phyloP scores from a whole-genome alignment of 1,140 invertebrate genomes.

The Rhynchophorus ferrugineus region DNA sequence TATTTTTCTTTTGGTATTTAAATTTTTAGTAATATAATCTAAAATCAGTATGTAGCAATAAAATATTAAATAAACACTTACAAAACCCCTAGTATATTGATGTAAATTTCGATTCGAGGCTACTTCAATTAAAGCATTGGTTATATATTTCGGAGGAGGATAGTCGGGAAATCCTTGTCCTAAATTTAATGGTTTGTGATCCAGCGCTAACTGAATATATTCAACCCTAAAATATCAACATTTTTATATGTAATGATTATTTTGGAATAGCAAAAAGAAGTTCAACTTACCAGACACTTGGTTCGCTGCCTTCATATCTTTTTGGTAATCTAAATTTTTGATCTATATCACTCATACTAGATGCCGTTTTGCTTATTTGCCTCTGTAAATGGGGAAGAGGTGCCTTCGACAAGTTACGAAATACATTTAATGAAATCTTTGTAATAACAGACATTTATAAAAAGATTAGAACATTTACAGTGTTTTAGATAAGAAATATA shows the following conservation, averaged over 20 bases:
- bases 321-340: conserved; percentile 30
- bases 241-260: conserved; percentile 7
- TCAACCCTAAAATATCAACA: conserved; percentile 82
- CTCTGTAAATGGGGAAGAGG: neutral
- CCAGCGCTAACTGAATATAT: conserved; percentile 78
- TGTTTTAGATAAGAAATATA: no score
- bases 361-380: neutral
- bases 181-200: conserved; percentile 89
- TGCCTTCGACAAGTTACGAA: neutral
- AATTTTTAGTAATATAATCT: no score
- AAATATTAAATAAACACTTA: conserved; percentile 39
- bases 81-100: conserved; percentile 87
- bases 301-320: conserved; percentile 28
- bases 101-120: conserved; percentile 68
- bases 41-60: no score
- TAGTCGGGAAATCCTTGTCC: conserved; percentile 98
- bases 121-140: conserved; percentile 65
- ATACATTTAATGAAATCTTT: neutral
- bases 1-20: no score
- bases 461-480: neutral
- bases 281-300: conserved; percentile 32
- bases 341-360: conserved; percentile 10
- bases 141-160: conserved; percentile 75
- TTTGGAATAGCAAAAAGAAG: conserved; percentile 1
- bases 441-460: neutral